Conservation (phyloP, 2,888 invertebrate species). For the Conchocele bisecta region DNA sequence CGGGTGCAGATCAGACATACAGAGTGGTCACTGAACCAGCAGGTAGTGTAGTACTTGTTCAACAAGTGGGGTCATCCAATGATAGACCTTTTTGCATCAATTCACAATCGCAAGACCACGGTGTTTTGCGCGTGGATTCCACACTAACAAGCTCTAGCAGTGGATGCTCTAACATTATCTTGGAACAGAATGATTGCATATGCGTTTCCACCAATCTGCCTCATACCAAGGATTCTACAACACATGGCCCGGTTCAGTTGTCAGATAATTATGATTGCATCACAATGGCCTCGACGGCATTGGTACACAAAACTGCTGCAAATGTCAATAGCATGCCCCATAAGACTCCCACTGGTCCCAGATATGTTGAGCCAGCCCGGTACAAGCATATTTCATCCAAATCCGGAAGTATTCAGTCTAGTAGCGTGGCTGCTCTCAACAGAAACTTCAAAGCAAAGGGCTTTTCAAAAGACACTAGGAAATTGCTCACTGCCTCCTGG, state of each 20-base stretch:
- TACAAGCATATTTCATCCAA: conserved; percentile 40
- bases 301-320: conserved; percentile 21
- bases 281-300: conserved; percentile 34
- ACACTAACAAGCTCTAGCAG: conserved; percentile 19
- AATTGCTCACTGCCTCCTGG: conserved; percentile 44
- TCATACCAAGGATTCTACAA: conserved; percentile 42
- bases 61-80: not conserved
- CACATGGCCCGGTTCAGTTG: conserved; percentile 38
- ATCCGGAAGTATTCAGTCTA: conserved; percentile 30
- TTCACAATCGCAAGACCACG: conserved; percentile 17
- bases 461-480: conserved; percentile 43
- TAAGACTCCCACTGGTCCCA: conserved; percentile 1
- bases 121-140: conserved; percentile 43
- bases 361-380: conserved; percentile 34
- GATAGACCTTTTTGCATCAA: conserved; percentile 43
- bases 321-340: conserved; percentile 10
- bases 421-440: conserved; percentile 52
- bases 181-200: conserved; percentile 47
- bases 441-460: conserved; percentile 35
- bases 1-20: conserved; percentile 7
- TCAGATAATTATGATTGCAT: conserved; percentile 50
- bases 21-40: conserved; percentile 31
- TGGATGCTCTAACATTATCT: conserved; percentile 47
- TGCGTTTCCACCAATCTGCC: conserved; percentile 42
- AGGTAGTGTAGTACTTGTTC: conserved; percentile 16